Percentiles rank a stretch among this genome's conserved stretches.
phyloP scores from a whole-genome alignment of 2,113 vertebrate species.

The Corythornis cristatus region DNA sequence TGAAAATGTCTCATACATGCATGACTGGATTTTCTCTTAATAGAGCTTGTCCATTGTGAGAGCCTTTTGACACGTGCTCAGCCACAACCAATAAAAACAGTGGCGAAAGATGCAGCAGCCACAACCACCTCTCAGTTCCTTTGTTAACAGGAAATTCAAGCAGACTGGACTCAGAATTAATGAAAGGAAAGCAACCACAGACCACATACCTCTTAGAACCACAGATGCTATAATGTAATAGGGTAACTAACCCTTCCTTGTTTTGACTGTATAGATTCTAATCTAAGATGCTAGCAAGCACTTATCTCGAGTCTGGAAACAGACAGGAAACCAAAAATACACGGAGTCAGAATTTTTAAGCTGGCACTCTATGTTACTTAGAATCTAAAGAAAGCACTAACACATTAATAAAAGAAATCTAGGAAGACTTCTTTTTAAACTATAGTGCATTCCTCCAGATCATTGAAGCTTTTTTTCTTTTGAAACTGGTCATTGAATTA shows the following conservation, averaged over 20 bases:
- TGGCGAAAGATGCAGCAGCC: conserved; percentile 30
- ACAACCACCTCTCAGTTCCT: conserved; percentile 39
- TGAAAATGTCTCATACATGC: conserved; percentile 6
- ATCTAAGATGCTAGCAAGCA: neutral
- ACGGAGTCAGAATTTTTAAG: neutral
- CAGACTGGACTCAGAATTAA: conserved; percentile 31
- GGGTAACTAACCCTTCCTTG: conserved; percentile 1
- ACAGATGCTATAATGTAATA: neutral
- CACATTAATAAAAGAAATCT: neutral
- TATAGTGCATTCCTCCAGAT: neutral
- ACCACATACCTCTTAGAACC: conserved; percentile 11
- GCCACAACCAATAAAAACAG: conserved; percentile 31
- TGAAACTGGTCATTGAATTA: neutral
- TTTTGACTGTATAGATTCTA: neutral
- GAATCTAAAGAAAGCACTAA: neutral
- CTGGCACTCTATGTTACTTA: neutral
- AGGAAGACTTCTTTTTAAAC: neutral
- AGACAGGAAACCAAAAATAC: neutral
- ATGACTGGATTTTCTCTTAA: conserved; percentile 46
- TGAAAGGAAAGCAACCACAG: conserved; percentile 38
- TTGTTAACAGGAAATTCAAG: conserved; percentile 40
- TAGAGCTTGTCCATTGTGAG: neutral
- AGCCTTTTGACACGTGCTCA: conserved; percentile 45
- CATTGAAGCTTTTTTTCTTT: neutral
- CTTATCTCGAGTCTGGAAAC: neutral